These are phyloP conservation scores for Tortrix viridana DNA, from an alignment of 2,888 invertebrate species.

Conservation along the genomic window DNA sequence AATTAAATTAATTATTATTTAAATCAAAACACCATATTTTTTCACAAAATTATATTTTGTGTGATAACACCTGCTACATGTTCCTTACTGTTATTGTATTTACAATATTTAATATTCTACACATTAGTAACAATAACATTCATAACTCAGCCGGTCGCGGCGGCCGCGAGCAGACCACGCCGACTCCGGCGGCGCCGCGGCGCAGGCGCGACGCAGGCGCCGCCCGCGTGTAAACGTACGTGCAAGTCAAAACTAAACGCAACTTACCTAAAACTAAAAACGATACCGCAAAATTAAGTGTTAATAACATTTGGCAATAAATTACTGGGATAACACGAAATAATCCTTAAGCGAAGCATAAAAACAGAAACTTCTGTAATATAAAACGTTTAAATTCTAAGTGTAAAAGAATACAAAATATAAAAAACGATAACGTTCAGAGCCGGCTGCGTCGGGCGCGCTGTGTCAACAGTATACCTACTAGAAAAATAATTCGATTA, in stretches of 20 bases:
- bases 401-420: slow-evolving; percentile 70
- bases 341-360: slow-evolving; percentile 71
- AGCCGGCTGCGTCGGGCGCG: slow-evolving; percentile 32
- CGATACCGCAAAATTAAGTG: slow-evolving; percentile 64
- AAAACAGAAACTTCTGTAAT: slow-evolving; percentile 64
- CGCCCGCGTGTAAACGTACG: slow-evolving; percentile 36
- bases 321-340: slow-evolving; percentile 81
- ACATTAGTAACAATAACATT: slow-evolving; percentile 85
- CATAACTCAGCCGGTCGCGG: slow-evolving; percentile 68
- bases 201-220: too few species aligned
- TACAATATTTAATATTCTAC: slow-evolving; percentile 83
- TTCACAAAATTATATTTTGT: slow-evolving; percentile 86
- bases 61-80: slow-evolving; percentile 85
- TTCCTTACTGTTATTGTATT: slow-evolving; percentile 79
- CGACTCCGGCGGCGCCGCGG: too few species aligned
- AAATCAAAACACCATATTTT: slow-evolving; percentile 61
- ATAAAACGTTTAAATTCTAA: slow-evolving; percentile 59
- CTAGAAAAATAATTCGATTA: slow-evolving; percentile 11
- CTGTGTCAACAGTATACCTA: background rate
- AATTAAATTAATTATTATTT: too few species aligned
- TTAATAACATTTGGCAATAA: slow-evolving; percentile 84
- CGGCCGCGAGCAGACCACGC: background rate
- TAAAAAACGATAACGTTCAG: slow-evolving; percentile 50
- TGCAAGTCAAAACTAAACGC: slow-evolving; percentile 42
- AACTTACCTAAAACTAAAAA: slow-evolving; percentile 65